A percentile compares a stretch with the other conserved stretches of the same genome.
These are phyloP conservation scores for Bombycilla garrulus DNA, from an alignment of 2,113 vertebrate genomes.

Conservation along the genomic window DNA sequence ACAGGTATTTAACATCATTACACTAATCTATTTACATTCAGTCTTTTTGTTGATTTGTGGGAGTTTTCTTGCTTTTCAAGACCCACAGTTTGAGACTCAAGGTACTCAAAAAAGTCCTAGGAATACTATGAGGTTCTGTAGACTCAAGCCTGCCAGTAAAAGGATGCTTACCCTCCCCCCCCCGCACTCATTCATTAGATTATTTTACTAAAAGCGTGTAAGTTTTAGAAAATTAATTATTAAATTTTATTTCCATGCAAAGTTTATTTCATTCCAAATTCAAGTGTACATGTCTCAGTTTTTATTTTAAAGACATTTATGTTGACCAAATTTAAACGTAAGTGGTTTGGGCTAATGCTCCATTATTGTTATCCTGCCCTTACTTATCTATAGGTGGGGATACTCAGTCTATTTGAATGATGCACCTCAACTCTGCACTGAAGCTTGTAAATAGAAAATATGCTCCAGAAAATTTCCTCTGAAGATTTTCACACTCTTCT, in stretches of 20 bases:
- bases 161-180: rapidly evolving
- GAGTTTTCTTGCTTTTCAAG: not conserved
- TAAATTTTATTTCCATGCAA: not conserved
- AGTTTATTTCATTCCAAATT: not conserved
- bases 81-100: not conserved
- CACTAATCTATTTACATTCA: not conserved
- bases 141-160: rapidly evolving
- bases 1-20: not conserved
- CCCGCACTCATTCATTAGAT: not conserved
- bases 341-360: not conserved
- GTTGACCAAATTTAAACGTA: not conserved
- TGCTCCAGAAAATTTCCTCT: not conserved
- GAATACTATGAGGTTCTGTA: not conserved
- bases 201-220: not conserved
- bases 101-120: not conserved
- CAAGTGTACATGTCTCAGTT: not conserved
- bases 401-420: not conserved
- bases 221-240: not conserved
- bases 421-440: not conserved
- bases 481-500: not conserved
- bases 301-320: not conserved
- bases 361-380: not conserved
- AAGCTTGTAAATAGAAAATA: not conserved
- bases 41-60: not conserved
- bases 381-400: not conserved